Evolutionary conservation across 2,113 vertebrate species (phyloP), one percentile per base, ranked within the genome.

Genomic region (Leptobrachium ailaonicum): DNA sequence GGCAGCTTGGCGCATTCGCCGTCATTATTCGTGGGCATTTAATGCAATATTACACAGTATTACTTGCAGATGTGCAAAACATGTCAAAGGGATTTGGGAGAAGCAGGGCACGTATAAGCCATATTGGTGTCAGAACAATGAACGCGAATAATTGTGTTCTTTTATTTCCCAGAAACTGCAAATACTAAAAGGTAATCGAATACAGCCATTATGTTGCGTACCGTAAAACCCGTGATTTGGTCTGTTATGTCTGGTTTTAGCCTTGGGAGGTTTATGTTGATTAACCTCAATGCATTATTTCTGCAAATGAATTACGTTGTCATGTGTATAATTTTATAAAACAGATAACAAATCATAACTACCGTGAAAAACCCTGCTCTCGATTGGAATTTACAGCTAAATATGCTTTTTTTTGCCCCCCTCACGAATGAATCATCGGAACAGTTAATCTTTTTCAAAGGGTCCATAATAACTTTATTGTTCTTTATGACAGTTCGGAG

Each of bases 361-460:
- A 77, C 66, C 83, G 76, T 72, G 72, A 85, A 0, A 0, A 43
- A n/a, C 84, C 62, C 84, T 50, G 45, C 2, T 2, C 68, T 90
- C 71, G 88, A 93, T 84, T 87, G 80, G 83, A 93, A 92, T 88
- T 83, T 85, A 89, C 82, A 90, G 89, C 89, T 90, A 94, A 91
- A 86, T 82, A 85, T 47, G 75, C 60, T 85, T 92, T 89, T 90
- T 86, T 92, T 88, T 90, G 85, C 43, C 14, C 50, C 44, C 56
- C 66, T 88, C 83, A 32, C 20, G 87, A 90, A 89, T 86, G 88
- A 93, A 91, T 84, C 89, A 92, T 88, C 85, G 85, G 92, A 93
- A 90, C 88, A 44, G 84, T 95, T 95, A 83, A 94, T 96, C 93
- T 95, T 93, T 92, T 93, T 93, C 89, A 93, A 92, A 92, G 90